Conservation (phyloP, 2,113 vertebrate species). For the Neolamprologus variostigma region DNA sequence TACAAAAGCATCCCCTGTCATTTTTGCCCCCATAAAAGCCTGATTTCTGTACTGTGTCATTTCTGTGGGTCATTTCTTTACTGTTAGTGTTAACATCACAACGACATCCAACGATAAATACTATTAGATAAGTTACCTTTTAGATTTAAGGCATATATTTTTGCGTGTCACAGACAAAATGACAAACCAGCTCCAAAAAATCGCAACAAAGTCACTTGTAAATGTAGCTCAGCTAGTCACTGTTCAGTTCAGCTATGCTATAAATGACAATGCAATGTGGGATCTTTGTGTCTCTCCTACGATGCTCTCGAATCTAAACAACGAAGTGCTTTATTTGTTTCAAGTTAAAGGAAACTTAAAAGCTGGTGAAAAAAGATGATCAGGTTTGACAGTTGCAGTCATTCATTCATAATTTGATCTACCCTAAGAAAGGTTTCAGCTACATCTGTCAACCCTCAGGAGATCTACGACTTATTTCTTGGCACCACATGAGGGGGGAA, state of each 20-base stretch:
- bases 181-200: background rate
- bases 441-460: constrained; percentile 23
- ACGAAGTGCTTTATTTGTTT: background rate
- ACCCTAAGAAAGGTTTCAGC: constrained; percentile 13
- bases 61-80: background rate
- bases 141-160: background rate
- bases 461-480: constrained; percentile 38
- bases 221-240: background rate
- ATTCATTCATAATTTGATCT: constrained; percentile 28
- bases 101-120: background rate
- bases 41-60: background rate
- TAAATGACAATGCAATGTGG: background rate
- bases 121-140: background rate
- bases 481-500: constrained; percentile 4
- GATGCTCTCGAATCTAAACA: background rate
- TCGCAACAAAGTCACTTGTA: background rate
- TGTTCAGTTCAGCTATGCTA: background rate
- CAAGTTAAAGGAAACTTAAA: background rate
- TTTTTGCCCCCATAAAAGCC: background rate
- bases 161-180: background rate
- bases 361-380: background rate
- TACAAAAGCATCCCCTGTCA: background rate
- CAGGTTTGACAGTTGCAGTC: background rate
- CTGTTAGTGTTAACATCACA: background rate
- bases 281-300: background rate